phyloP scores from a whole-genome alignment of 64 coral and sea anemone genomes.

The Astreopora myriophthalma region DNA sequence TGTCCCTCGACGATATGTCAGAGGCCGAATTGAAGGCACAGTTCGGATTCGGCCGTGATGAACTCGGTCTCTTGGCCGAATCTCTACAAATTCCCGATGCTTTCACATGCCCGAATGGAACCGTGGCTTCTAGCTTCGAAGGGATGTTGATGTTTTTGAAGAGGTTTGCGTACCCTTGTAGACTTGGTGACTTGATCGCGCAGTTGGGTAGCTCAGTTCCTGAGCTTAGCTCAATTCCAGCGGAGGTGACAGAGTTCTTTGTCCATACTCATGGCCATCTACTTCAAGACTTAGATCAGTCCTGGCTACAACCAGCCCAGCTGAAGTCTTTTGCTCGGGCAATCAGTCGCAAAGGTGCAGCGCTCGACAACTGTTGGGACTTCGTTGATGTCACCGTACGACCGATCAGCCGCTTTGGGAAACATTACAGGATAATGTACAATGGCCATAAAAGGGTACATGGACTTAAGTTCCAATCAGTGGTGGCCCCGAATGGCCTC shows the following conservation, averaged over 20 bases:
- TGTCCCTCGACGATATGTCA: too few species aligned
- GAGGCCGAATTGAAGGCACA: too few species aligned
- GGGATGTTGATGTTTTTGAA: slow-evolving; percentile 27
- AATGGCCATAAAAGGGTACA: too few species aligned
- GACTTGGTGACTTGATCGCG: slow-evolving; percentile 35
- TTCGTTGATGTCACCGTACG: too few species aligned
- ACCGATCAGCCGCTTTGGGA: too few species aligned
- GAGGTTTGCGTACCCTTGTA: slow-evolving; percentile 40
- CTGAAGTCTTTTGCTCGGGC: slow-evolving; percentile 7
- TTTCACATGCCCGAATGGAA: too few species aligned
- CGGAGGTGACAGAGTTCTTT: neutral
- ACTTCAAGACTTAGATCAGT: neutral
- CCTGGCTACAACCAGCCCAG: slow-evolving; percentile 2
- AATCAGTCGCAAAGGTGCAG: neutral
- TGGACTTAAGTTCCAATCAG: neutral
- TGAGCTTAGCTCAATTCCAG: slow-evolving; percentile 18
- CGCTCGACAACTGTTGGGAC: neutral
- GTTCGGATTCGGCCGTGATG: too few species aligned
- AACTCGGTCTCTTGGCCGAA: too few species aligned
- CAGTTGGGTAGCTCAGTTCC: slow-evolving; percentile 52
- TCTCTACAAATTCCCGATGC: too few species aligned
- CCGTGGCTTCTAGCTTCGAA: neutral
- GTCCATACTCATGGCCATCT: neutral
- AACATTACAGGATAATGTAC: too few species aligned
- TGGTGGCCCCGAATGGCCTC: too few species aligned